Percentiles rank a stretch among this genome's conserved stretches.
These are phyloP conservation scores for Tricholaema leucomelas DNA, from an alignment of 2,113 vertebrate genomes.

Conservation along the genomic window DNA sequence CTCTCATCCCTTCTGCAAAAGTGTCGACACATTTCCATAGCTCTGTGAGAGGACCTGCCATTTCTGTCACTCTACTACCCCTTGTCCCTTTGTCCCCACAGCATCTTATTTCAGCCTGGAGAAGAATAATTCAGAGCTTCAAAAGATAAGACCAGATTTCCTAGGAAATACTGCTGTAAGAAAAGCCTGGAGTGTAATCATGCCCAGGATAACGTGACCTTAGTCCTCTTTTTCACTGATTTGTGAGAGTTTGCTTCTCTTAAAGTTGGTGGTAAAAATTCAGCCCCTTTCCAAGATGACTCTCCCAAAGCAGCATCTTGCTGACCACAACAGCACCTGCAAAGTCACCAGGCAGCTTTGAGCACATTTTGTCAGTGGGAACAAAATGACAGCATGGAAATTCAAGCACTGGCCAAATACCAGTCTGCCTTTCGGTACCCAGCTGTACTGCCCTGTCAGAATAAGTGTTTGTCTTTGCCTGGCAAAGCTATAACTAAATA, in stretches of 20 bases:
- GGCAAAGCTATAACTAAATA: not conserved
- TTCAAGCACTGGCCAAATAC: not conserved
- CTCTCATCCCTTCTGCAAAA: conserved; percentile 59
- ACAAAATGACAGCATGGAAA: not conserved
- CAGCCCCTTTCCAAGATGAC: not conserved
- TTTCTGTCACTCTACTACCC: conserved; percentile 52
- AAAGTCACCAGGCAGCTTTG: not conserved
- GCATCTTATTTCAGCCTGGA: conserved; percentile 49
- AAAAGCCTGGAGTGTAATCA: not conserved
- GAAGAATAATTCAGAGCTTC: conserved; percentile 48
- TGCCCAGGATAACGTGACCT: not conserved
- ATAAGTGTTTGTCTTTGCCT: not conserved
- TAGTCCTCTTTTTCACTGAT: not conserved
- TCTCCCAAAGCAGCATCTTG: not conserved
- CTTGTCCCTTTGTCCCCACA: conserved; percentile 52
- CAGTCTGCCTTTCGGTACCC: not conserved
- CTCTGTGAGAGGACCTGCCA: conserved; percentile 54
- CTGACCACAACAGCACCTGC: not conserved
- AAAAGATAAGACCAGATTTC: conserved; percentile 51
- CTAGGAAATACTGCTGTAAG: conserved; percentile 18
- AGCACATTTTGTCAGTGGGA: not conserved
- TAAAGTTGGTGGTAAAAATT: not conserved
- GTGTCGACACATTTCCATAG: conserved; percentile 59
- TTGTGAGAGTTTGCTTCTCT: not conserved
- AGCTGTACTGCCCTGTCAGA: not conserved